Conservation (phyloP, 35 echinoderm and acorn worm genomes). For the Hemicentrotus pulcherrimus region DNA sequence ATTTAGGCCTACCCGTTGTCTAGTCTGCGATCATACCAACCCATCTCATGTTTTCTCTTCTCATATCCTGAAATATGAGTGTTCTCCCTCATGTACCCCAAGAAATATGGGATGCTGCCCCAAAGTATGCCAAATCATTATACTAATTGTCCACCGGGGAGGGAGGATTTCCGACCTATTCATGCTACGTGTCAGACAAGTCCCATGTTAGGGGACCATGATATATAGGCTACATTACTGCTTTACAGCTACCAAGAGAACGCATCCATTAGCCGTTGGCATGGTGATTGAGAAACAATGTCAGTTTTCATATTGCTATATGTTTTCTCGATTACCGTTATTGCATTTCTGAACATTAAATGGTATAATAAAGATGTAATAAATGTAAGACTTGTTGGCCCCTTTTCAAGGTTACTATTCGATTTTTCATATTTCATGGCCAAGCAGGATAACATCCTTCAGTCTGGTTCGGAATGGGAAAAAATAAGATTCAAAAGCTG, state of each 20-base stretch:
- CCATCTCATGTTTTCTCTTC: not conserved
- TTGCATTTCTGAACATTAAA: not conserved
- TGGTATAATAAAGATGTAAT: not conserved
- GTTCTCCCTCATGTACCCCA: not conserved
- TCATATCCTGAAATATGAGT: not conserved
- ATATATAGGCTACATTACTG: not conserved
- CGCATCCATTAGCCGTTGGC: not conserved
- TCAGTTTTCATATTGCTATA: not conserved
- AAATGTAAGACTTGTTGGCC: slow-evolving; percentile 1
- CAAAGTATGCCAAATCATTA: not conserved
- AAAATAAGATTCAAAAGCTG: too few relatives aligned
- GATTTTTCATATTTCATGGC: not conserved
- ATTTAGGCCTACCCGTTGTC: not conserved
- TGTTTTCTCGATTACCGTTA: not conserved
- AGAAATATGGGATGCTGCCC: not conserved
- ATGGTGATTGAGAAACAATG: slow-evolving; percentile 12
- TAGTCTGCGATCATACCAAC: not conserved
- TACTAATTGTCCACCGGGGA: slow-evolving; percentile 8
- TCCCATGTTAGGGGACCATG: not conserved
- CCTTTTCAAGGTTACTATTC: not conserved
- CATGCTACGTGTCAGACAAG: slow-evolving; percentile 7
- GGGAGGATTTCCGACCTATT: not conserved
- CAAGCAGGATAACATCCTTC: not conserved
- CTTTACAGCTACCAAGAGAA: not conserved
- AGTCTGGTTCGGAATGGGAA: too few relatives aligned